phyloP scores from a whole-genome alignment of 2,113 vertebrate genomes.

The Eulacestoma nigropectus region DNA sequence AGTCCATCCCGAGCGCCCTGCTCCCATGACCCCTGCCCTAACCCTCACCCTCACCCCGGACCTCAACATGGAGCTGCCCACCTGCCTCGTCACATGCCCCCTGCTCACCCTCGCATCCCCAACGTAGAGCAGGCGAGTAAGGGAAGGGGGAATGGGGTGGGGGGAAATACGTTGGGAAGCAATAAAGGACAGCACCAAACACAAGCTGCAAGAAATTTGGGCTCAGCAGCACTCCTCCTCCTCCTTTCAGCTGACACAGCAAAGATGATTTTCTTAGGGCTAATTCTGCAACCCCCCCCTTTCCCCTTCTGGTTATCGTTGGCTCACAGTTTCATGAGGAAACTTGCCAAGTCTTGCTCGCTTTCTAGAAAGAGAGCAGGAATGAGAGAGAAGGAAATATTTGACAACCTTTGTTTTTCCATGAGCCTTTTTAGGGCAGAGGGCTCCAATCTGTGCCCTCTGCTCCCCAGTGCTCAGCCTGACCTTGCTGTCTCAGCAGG shows the following conservation, averaged over 20 bases:
- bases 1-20: neutral
- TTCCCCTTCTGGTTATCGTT: constrained; percentile 60
- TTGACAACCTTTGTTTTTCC: constrained; percentile 68
- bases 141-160: neutral
- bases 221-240: neutral
- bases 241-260: constrained; percentile 64
- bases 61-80: neutral
- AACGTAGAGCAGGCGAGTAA: accelerated
- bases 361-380: constrained; percentile 59
- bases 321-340: constrained; percentile 22
- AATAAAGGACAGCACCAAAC: neutral
- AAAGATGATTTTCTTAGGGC: constrained; percentile 56
- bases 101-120: neutral
- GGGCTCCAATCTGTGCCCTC: constrained; percentile 59
- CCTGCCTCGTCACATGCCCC: neutral
- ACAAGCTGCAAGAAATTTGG: neutral
- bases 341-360: constrained; percentile 55
- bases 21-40: constrained; percentile 21
- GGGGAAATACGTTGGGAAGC: neutral
- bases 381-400: constrained; percentile 56
- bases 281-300: neutral
- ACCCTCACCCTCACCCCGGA: neutral
- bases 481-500: constrained; percentile 56
- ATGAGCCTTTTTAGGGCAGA: constrained; percentile 58
- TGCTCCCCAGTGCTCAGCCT: neutral